Evolutionary conservation across 1,140 invertebrate species (phyloP).

Genomic region (Drosophila nasuta): DNA sequence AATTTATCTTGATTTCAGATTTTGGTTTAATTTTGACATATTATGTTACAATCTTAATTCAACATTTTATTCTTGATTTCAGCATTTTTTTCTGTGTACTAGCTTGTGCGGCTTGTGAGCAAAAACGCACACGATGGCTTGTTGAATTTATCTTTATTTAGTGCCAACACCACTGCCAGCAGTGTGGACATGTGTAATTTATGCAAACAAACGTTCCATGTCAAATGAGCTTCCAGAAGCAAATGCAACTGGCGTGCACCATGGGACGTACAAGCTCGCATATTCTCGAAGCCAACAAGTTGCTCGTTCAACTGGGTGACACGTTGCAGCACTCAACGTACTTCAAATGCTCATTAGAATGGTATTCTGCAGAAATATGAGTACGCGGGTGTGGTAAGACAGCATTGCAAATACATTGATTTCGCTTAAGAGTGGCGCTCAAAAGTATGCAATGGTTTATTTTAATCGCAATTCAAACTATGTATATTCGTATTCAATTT

Average conservation of each 20-base stretch:
- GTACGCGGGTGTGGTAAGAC: no score
- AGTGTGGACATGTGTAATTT: slow-evolving; percentile 51
- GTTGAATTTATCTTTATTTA: slow-evolving; percentile 47
- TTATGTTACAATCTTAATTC: no score
- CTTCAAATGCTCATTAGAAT: slow-evolving; percentile 62
- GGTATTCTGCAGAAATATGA: slow-evolving; percentile 20
- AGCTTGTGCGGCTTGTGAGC: no score
- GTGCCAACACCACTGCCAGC: neutral
- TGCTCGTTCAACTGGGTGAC: slow-evolving; percentile 31
- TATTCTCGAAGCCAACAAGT: slow-evolving; percentile 56
- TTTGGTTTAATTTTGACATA: no score
- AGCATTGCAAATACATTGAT: slow-evolving; percentile 18
- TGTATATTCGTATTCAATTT: slow-evolving; percentile 6
- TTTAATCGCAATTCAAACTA: neutral
- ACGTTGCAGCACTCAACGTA: slow-evolving; percentile 29
- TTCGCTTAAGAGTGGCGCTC: neutral
- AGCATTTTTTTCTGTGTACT: no score
- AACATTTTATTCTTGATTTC: no score
- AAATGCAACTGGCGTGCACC: slow-evolving; percentile 27
- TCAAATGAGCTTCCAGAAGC: slow-evolving; percentile 54
- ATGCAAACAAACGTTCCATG: slow-evolving; percentile 64
- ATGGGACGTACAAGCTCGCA: slow-evolving; percentile 21
- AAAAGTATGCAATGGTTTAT: neutral
- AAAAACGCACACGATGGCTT: slow-evolving; percentile 3
- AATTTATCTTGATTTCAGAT: no score